These are phyloP conservation scores for Strigamia maritima DNA, from an alignment of 2,888 invertebrate genomes.

Conservation along the genomic window DNA sequence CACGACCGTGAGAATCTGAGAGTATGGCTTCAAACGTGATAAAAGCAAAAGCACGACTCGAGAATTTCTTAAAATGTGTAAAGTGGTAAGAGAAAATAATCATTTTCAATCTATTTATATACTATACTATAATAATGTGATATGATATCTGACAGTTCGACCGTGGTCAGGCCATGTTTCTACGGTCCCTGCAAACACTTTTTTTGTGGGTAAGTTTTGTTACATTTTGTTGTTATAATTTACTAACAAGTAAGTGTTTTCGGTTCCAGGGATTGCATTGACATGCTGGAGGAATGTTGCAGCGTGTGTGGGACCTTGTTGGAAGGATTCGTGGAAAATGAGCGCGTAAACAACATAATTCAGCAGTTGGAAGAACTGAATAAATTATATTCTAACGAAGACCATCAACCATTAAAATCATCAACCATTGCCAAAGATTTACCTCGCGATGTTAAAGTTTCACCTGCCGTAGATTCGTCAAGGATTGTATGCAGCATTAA, in stretches of 20 bases:
- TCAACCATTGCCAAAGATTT: not conserved
- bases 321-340: not conserved
- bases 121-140: no score
- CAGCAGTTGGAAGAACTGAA: not conserved
- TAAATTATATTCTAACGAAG: not conserved
- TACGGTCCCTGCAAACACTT: not conserved
- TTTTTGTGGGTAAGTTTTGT: not conserved
- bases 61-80: not conserved
- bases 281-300: not conserved
- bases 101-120: not conserved
- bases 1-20: no score
- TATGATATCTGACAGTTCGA: no score
- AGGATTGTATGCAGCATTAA: not conserved
- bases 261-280: not conserved
- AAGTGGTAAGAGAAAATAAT: not conserved
- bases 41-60: not conserved
- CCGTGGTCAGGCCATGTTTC: not conserved
- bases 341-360: not conserved
- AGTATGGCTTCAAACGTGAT: not conserved
- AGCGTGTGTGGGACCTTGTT: not conserved
- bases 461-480: not conserved
- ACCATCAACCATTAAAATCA: not conserved
- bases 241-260: not conserved
- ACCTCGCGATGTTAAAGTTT: not conserved
- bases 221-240: not conserved